Conservation (phyloP, 2,797 vertebrate genomes). For the Etheostoma perlongum region DNA sequence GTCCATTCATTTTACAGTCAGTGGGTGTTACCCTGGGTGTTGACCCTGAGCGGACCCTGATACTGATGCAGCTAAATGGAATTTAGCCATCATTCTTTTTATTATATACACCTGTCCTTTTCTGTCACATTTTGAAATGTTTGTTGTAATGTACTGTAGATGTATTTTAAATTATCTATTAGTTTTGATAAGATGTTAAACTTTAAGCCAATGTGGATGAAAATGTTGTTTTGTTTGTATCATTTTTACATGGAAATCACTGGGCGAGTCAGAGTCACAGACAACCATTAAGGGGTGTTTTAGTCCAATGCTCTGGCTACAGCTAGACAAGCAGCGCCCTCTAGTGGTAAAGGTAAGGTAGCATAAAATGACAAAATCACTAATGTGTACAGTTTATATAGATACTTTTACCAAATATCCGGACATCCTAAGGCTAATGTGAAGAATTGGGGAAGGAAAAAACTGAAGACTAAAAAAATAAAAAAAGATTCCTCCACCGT, state of each 20-base stretch:
- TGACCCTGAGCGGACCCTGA: background rate
- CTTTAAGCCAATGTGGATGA: background rate
- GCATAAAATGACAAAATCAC: background rate
- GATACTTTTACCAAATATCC: background rate
- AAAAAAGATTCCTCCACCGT: background rate
- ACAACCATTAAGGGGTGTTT: background rate
- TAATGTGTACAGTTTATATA: background rate
- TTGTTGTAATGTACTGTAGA: background rate
- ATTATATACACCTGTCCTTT: background rate
- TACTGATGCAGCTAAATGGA: background rate
- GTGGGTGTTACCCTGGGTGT: too few relatives aligned
- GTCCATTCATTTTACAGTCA: too few relatives aligned
- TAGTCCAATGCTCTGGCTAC: background rate
- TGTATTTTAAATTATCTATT: background rate
- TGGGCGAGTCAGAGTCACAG: background rate
- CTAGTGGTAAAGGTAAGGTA: conserved; percentile 50
- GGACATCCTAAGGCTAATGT: background rate
- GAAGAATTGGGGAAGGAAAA: background rate
- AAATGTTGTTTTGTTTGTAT: background rate
- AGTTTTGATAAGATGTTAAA: background rate
- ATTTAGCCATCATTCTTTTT: background rate
- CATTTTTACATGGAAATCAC: background rate
- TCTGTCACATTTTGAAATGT: background rate
- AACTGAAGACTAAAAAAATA: background rate
- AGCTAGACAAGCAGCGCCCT: conserved; percentile 55